phyloP scores from a whole-genome alignment of 2,888 invertebrate genomes.

The Scaptodrosophila latifasciaeformis region DNA sequence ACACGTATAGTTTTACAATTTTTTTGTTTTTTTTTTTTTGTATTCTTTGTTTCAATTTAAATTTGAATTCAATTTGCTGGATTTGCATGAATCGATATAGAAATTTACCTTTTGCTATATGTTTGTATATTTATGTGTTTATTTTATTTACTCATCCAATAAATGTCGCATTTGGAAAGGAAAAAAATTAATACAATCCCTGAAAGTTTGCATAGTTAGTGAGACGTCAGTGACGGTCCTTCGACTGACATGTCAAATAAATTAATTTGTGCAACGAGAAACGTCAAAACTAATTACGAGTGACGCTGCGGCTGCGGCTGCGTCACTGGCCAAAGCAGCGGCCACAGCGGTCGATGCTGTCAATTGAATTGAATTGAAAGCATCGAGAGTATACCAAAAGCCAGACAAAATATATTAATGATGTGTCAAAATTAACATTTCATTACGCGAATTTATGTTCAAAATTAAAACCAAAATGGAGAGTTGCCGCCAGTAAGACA shows the following conservation, averaged over 20 bases:
- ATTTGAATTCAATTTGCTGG: no score
- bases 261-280: slow-evolving; percentile 73
- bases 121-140: slow-evolving; percentile 19
- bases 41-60: no score
- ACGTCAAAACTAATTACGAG: slow-evolving; percentile 73
- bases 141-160: slow-evolving; percentile 52
- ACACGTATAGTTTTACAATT: no score
- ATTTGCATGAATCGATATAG: no score
- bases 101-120: no score
- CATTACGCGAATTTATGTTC: slow-evolving; percentile 50
- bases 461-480: slow-evolving; percentile 40
- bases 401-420: slow-evolving; percentile 71
- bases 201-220: slow-evolving; percentile 28
- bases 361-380: neutral
- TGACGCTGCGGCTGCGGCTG: slow-evolving; percentile 44
- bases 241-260: slow-evolving; percentile 70
- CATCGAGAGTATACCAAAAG: slow-evolving; percentile 16
- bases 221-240: slow-evolving; percentile 17
- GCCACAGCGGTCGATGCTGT: slow-evolving; percentile 31
- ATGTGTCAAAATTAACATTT: slow-evolving; percentile 74
- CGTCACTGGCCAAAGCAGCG: slow-evolving; percentile 30
- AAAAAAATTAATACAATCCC: slow-evolving; percentile 35
- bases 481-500: no score
- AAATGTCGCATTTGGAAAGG: slow-evolving; percentile 54
- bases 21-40: no score